Conservation (phyloP, 2,797 vertebrate genomes). For the Hippopotamyrus pictus region DNA sequence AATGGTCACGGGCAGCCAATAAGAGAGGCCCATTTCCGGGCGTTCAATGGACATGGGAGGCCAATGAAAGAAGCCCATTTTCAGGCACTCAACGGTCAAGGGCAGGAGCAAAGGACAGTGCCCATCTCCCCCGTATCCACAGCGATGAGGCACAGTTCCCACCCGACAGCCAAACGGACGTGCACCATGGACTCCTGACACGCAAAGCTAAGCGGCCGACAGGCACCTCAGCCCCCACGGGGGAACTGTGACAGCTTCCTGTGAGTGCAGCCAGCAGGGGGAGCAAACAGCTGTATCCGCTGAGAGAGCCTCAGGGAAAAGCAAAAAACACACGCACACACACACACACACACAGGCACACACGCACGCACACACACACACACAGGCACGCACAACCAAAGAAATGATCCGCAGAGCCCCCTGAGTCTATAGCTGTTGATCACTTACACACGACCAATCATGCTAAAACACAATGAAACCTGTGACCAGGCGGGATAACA, state of each 20-base stretch:
- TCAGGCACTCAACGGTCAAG: background rate
- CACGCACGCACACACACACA: too few relatives aligned
- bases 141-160: background rate
- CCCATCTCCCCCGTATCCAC: background rate
- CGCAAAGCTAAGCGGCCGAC: background rate
- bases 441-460: background rate
- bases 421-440: background rate
- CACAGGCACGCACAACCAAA: background rate
- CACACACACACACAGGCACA: background rate
- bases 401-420: slow-evolving; percentile 22
- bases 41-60: background rate
- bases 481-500: background rate
- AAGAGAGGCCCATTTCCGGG: background rate
- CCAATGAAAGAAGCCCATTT: background rate
- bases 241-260: slow-evolving; percentile 42
- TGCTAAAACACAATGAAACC: background rate
- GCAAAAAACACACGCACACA: background rate
- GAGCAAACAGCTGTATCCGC: slow-evolving; percentile 53
- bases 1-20: background rate
- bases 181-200: background rate
- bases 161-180: background rate
- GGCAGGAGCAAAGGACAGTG: background rate
- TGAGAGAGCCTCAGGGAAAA: slow-evolving; percentile 35
- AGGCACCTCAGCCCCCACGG: background rate
- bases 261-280: slow-evolving; percentile 14